A percentile compares a stretch with the other conserved stretches of the same genome.
Evolutionary conservation across 2,888 invertebrate species (phyloP).

Genomic region (Drosophila parthenogenetica): DNA sequence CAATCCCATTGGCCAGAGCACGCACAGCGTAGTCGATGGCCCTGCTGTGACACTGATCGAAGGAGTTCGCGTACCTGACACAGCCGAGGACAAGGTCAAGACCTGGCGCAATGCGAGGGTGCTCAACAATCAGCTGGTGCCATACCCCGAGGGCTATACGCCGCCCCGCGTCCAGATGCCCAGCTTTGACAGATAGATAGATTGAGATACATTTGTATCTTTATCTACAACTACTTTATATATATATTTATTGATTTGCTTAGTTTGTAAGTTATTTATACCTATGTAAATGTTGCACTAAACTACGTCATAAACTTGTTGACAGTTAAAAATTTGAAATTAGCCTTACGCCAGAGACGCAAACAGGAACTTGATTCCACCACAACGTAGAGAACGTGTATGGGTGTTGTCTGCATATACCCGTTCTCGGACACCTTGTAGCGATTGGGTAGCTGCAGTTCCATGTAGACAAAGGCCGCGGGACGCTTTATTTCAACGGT

Average conservation of each 20-base stretch:
- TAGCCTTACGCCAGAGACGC: constrained; percentile 57
- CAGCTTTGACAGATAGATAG: constrained; percentile 75
- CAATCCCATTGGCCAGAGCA: constrained; percentile 68
- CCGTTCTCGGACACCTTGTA: constrained; percentile 84
- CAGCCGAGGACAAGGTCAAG: constrained; percentile 91
- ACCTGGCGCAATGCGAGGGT: constrained; percentile 95
- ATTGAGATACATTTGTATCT: constrained; percentile 8
- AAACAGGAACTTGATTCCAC: constrained; percentile 69
- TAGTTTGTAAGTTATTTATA: constrained; percentile 67
- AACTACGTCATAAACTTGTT: constrained; percentile 81
- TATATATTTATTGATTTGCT: constrained; percentile 70
- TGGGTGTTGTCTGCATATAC: constrained; percentile 82
- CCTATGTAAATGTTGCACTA: constrained; percentile 58
- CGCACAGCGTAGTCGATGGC: constrained; percentile 78
- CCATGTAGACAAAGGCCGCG: constrained; percentile 83
- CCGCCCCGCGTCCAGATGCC: constrained; percentile 87
- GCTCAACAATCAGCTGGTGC: constrained; percentile 92
- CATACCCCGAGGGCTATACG: constrained; percentile 90
- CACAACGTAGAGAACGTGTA: constrained; percentile 79
- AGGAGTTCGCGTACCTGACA: constrained; percentile 91
- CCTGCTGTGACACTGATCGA: constrained; percentile 88
- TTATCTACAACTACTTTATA: constrained; percentile 39
- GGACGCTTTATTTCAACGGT: constrained; percentile 76
- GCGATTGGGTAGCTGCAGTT: constrained; percentile 64
- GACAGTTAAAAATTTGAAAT: constrained; percentile 82